These are phyloP conservation scores for Pangasius mekongensis DNA, from an alignment of 2,797 vertebrate genomes.

Conservation along the genomic window DNA sequence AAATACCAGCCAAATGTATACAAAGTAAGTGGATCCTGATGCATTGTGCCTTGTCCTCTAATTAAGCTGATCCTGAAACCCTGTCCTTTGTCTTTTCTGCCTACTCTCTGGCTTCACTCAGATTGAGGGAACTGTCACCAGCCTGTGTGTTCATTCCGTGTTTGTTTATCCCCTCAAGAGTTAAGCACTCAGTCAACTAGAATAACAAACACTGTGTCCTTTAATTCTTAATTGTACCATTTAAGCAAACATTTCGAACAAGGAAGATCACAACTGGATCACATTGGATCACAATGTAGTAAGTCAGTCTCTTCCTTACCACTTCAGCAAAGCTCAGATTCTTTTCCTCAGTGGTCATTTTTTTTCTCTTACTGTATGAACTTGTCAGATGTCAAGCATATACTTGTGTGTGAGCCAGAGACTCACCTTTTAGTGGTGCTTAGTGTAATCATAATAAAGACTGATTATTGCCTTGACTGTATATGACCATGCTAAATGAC, in stretches of 20 bases:
- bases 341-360: not conserved
- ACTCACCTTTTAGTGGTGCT: not conserved
- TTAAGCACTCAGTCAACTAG: not conserved
- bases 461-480: constrained; percentile 16
- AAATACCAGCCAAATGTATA: constrained; percentile 51
- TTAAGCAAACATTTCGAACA: not conserved
- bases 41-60: constrained; percentile 49
- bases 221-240: not conserved
- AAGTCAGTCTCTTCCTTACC: not conserved
- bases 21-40: constrained; percentile 56
- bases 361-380: not conserved
- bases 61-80: constrained; percentile 53
- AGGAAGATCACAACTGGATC: not conserved
- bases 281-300: not conserved
- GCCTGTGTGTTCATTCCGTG: not conserved
- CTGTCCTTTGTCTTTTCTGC: constrained; percentile 35
- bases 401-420: not conserved
- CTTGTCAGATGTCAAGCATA: not conserved
- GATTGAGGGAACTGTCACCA: constrained; percentile 4
- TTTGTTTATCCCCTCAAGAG: not conserved
- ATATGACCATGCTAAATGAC: constrained; percentile 5
- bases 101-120: constrained; percentile 39
- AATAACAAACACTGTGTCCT: not conserved
- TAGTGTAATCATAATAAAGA: constrained; percentile 16
- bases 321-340: not conserved